Evolutionary conservation across 1,140 invertebrate species (phyloP), one percentile per base, ranked within the genome.

Genomic region (Calliopsis andreniformis): DNA sequence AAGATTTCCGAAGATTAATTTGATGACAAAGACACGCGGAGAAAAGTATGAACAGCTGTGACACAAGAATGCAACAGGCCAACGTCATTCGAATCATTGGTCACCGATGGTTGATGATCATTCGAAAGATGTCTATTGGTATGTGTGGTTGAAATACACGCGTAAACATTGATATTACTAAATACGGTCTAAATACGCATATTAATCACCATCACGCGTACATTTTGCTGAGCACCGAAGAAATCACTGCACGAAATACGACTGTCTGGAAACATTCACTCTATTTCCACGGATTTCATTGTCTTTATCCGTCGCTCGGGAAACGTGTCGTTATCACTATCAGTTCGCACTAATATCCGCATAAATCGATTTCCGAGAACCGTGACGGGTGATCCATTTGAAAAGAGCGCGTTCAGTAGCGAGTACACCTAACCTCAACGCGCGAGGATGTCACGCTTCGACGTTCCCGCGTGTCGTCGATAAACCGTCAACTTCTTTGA

Each of bases 401-500:
- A 88, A 86, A 83, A 82, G 73, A 80, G 84, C 88, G 87, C 87
- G 78, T 77, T 70, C 68, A 25, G 14, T 35, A 30, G 45, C 12
- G 47, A 30, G 71, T 23, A 59, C 73, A 89, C 88, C 89, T 91
- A 91, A 91, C 88, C 88, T 88, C 86, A 80, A 39, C 47, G 61
- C 68, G 32, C 49, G 53, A 14, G 5, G 45, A 63, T 61, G 58
- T 32, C 61, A 51, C 42, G 70, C 56, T 56, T 16, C 49, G 28
- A 45, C 53, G 66, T 43, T 16, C n/a, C 20, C 39, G 39, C 51
- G 62, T 30, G 25, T 14, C n/a, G 18, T 14, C 49, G 20, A 18
- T 23, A 47, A 45, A 25, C 35, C 3, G 16, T 39, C 0, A 63
- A 72, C 32, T 51, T n/a, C 14, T 32, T 42, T 64, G 69, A 72